These are phyloP conservation scores for Criorhina ranunculi DNA, from an alignment of 2,888 invertebrate species.

Conservation along the genomic window DNA sequence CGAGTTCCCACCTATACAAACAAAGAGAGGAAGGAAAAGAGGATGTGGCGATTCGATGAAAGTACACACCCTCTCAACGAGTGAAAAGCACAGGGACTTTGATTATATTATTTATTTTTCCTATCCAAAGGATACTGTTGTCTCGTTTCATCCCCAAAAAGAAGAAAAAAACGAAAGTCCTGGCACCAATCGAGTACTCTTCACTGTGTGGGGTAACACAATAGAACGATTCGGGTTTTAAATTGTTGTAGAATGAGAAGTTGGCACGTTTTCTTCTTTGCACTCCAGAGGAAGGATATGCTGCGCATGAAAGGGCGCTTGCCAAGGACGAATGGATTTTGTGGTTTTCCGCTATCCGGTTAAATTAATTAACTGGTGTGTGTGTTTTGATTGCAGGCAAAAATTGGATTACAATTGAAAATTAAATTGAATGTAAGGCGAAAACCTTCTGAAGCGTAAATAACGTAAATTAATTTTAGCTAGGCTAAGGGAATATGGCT, in stretches of 20 bases:
- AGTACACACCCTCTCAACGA: conserved; percentile 52
- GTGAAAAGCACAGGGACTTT: not conserved
- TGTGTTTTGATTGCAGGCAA: conserved; percentile 61
- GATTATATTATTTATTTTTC: not conserved
- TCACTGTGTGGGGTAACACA: not conserved
- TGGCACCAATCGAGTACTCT: conserved; percentile 19
- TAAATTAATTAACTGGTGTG: conserved; percentile 68
- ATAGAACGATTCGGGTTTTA: conserved; percentile 20
- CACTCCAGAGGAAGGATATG: too few species aligned
- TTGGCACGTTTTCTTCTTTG: not conserved
- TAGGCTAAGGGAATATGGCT: too few species aligned
- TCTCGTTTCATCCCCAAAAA: conserved; percentile 41
- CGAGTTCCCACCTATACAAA: conserved; percentile 9
- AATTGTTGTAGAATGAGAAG: conserved; percentile 3
- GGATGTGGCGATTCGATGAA: conserved; percentile 42
- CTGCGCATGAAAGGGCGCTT: not conserved
- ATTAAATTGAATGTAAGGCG: conserved; percentile 68
- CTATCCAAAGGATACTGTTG: conserved; percentile 24
- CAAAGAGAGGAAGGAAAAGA: not conserved
- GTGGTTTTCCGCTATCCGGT: conserved; percentile 51
- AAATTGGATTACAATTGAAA: conserved; percentile 73
- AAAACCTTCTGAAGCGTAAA: conserved; percentile 45
- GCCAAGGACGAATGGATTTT: conserved; percentile 31
- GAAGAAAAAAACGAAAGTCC: conserved; percentile 3
- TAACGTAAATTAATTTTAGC: conserved; percentile 60